Evolutionary conservation across 2,888 invertebrate species (phyloP), one percentile per base, ranked within the genome.

Genomic region (Epirrita christyi): DNA sequence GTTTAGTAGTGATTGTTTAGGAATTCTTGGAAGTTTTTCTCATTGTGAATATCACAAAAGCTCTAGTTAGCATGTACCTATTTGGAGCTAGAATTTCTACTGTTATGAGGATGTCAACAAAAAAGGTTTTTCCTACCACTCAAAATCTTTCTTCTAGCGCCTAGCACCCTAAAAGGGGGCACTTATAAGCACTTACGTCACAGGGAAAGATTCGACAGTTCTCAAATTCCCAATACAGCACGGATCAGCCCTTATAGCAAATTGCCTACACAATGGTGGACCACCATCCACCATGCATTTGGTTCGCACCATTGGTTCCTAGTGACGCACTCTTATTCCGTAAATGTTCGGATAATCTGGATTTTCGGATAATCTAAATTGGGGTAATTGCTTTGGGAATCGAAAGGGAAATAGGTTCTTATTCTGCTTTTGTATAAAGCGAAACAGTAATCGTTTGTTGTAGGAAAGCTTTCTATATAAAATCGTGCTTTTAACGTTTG

Each of bases 191-290:
- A 49, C 53, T 50, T 11, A 11, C 52, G 28, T 44, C 36, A 27
- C 41, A 29, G 46, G 46, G 46, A 49, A 54, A 50, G 42, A 43
- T 55, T 58, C 58, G 46, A 46, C 54, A 51, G 50, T 55, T 55
- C 46, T 49, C 46, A 43, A 59, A 54, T 41, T 48, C 47, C 14
- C 51, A 51, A 55, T 55, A 44, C 51, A 34, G 59, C 59, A 59
- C 55, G 55, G 55, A 55, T 59, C 55, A 51, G 55, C 55, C 50
- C 55, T 55, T 38, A 27, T 0, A 34, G 47, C 72, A 72, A 75
- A 76, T 76, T 73, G 75, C 68, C 59, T 53, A 55, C 67, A 76
- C 76, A 75, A 76, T 75, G 69, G 71, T 72, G 64, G 66, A 61
- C 73, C 64, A 72, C 68, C 65, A 71, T 64, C 51, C 34, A 51